Conservation (phyloP, 1,140 invertebrate genomes). For the Conus ventricosus region DNA sequence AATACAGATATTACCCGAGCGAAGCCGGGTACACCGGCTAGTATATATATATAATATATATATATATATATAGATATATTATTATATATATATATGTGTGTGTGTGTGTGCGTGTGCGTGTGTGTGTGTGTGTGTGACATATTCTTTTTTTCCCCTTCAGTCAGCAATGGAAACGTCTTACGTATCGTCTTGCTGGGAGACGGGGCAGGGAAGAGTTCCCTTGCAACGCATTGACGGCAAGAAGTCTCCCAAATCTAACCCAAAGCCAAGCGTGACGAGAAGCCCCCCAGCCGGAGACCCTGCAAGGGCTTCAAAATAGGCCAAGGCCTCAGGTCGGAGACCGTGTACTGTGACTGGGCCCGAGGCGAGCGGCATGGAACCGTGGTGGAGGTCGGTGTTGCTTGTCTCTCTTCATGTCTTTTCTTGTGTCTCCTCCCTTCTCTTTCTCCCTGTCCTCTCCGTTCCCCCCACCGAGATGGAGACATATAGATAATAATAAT, state of each 20-base stretch:
- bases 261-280: too few species aligned
- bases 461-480: background rate
- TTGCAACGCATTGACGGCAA: slow-evolving; percentile 4
- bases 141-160: background rate
- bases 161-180: background rate
- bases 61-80: too few species aligned
- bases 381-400: background rate
- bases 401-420: background rate
- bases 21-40: too few species aligned
- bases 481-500: too few species aligned
- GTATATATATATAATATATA: too few species aligned
- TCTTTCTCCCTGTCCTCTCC: background rate
- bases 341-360: background rate
- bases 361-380: background rate
- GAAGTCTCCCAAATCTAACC: slow-evolving; percentile 2
- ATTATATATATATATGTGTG: background rate
- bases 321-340: background rate
- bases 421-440: background rate
- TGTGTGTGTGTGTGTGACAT: too few species aligned
- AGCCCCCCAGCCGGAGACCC: background rate
- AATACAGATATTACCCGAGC: too few species aligned
- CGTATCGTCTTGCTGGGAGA: slow-evolving; percentile 16
- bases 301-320: background rate
- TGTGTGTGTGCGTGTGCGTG: too few species aligned
- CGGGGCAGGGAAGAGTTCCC: slow-evolving; percentile 14